Evolutionary conservation across 2,888 invertebrate genomes (phyloP).

Genomic region (Parnassius smintheus): DNA sequence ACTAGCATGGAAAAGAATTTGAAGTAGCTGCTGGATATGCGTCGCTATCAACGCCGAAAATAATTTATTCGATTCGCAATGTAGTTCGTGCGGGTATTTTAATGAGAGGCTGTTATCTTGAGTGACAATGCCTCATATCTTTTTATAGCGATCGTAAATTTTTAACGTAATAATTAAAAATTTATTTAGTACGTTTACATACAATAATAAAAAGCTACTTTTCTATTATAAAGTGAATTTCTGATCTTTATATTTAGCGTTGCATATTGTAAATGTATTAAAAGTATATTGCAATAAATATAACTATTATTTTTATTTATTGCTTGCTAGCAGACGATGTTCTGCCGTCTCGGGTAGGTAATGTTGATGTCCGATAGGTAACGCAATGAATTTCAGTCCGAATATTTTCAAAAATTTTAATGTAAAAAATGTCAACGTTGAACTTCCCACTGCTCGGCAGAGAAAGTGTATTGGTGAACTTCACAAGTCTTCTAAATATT

Average conservation of each 20-base stretch:
- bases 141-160: slow-evolving; percentile 23
- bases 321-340: too few relatives aligned
- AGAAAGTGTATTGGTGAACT: too few relatives aligned
- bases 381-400: too few relatives aligned
- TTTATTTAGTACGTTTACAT: neutral
- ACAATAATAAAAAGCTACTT: neutral
- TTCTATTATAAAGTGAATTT: slow-evolving; percentile 1
- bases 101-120: slow-evolving; percentile 25
- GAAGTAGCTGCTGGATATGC: slow-evolving; percentile 5
- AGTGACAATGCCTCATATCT: slow-evolving; percentile 24
- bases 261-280: neutral
- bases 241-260: slow-evolving; percentile 2
- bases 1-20: slow-evolving; percentile 7
- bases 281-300: too few relatives aligned
- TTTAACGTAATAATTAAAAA: slow-evolving; percentile 21
- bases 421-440: too few relatives aligned
- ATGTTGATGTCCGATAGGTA: too few relatives aligned
- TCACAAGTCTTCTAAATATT: too few relatives aligned
- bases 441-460: too few relatives aligned
- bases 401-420: too few relatives aligned
- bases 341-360: too few relatives aligned
- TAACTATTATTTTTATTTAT: too few relatives aligned
- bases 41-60: slow-evolving; percentile 10
- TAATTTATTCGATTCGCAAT: slow-evolving; percentile 16
- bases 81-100: slow-evolving; percentile 23